Evolutionary conservation across 2,797 vertebrate species (phyloP).

Genomic region (Sebastes wilsoni): DNA sequence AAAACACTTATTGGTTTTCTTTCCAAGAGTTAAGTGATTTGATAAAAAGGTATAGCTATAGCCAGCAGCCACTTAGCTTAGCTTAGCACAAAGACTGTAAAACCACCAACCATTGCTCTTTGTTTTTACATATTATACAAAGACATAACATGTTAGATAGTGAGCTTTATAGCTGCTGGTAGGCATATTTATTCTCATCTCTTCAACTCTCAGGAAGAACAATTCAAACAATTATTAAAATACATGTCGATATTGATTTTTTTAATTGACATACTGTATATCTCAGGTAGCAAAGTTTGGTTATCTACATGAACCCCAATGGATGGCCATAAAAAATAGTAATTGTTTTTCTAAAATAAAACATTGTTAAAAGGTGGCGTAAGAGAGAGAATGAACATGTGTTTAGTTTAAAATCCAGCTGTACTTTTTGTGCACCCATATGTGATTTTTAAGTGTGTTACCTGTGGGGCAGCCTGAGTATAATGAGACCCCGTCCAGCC

Average conservation of each 20-base stretch:
- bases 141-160: neutral
- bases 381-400: constrained; percentile 11
- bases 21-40: neutral
- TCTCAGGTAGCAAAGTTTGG: neutral
- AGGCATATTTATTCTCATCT: neutral
- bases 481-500: constrained; percentile 72
- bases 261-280: neutral
- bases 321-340: neutral
- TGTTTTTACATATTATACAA: neutral
- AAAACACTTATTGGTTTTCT: neutral
- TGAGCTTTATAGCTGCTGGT: neutral
- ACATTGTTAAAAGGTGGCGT: neutral
- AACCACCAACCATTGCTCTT: neutral
- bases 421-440: constrained; percentile 57
- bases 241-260: neutral
- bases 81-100: neutral
- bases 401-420: constrained; percentile 38
- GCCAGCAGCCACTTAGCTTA: neutral
- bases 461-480: constrained; percentile 65
- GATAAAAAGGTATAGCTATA: neutral
- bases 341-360: neutral
- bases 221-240: neutral
- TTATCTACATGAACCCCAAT: neutral
- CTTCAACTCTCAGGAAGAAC: neutral
- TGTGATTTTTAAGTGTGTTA: constrained; percentile 64